Evolutionary conservation across 2,113 vertebrate species (phyloP), one percentile per base, ranked within the genome.

Genomic region (Cervus canadensis): DNA sequence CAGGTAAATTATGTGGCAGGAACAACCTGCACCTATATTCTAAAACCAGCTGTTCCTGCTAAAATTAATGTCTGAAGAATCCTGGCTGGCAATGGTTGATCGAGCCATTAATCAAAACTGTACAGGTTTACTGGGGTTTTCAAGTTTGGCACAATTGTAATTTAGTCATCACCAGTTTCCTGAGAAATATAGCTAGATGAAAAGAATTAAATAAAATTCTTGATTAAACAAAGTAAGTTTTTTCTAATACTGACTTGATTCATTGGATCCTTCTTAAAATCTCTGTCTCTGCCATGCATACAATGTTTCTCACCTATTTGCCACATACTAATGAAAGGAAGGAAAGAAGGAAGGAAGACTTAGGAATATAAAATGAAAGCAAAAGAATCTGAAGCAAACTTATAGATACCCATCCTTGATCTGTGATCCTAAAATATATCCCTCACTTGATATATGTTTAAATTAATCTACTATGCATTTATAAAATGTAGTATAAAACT

Each of bases 1-100:
- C n/a, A 95, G 74, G 54, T 94, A 97, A 94, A 62, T 48, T 21
- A n/a, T 60, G n/a, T 83, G 93, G 82, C 95, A 97, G 94, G 94
- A 92, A 74, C 81, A 97, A 78, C 19, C 90, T 92, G 81, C 17
- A 94, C 90, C 60, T 97, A 56, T 92, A 86, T 92, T 89, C 86
- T 67, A 89, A 86, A 97, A 93, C 93, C 93, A 97, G 94, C 91
- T 97, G 93, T 96, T 97, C 30, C 71, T 89, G 45, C 89, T 95
- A 79, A 97, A 98, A 97, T 98, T 97, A 97, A 97, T 96, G 67
- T 94, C 87, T 95, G n/a, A n/a, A 86, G 96, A 87, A 96, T 92
- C 54, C 36, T 97, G 81, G 56, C 45, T 95, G 95, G 60, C 93
- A 92, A 82, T 82, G 26, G 94, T 54, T 83, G 94, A 97, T 93